Percentiles rank a stretch among this genome's conserved stretches.
These are phyloP conservation scores for Lepidurus couesii DNA, from an alignment of 1,140 invertebrate species.

Conservation along the genomic window DNA sequence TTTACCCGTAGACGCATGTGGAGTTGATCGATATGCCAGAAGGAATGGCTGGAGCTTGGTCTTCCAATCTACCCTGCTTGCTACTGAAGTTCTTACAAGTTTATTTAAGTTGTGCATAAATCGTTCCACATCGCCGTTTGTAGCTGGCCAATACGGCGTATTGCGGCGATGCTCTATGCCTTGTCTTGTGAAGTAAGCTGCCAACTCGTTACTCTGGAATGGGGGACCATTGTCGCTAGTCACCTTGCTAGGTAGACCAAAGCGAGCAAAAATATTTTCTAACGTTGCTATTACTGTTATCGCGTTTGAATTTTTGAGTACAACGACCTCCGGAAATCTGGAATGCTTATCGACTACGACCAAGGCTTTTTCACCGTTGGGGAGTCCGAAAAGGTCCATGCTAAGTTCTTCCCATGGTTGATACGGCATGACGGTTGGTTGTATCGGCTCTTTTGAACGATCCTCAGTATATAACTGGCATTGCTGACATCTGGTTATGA, in stretches of 20 bases:
- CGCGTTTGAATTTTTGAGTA: slow-evolving; percentile 3
- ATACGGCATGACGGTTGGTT: slow-evolving; percentile 25
- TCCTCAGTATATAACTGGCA: slow-evolving; percentile 36
- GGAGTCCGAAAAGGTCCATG: slow-evolving; percentile 26
- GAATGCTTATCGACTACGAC: slow-evolving; percentile 30
- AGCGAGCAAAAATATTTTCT: slow-evolving; percentile 34
- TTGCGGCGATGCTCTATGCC: slow-evolving; percentile 27
- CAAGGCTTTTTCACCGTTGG: slow-evolving; percentile 27
- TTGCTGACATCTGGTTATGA: slow-evolving; percentile 37
- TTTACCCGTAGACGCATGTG: not conserved
- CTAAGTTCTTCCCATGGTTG: slow-evolving; percentile 29
- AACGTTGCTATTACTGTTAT: slow-evolving; percentile 27
- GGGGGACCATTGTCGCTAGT: slow-evolving; percentile 39
- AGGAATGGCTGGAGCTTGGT: slow-evolving; percentile 1
- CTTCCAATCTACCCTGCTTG: slow-evolving; percentile 13
- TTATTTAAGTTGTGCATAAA: slow-evolving; percentile 30
- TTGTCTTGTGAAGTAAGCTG: not conserved
- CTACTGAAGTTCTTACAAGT: slow-evolving; percentile 22
- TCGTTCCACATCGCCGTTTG: slow-evolving; percentile 32
- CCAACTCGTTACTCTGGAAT: slow-evolving; percentile 38
- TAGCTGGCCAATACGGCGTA: slow-evolving; percentile 31
- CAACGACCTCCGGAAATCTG: slow-evolving; percentile 29
- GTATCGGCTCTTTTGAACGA: not conserved
- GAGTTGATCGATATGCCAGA: slow-evolving; percentile 22
- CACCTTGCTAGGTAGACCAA: slow-evolving; percentile 36